Evolutionary conservation across 2,888 invertebrate genomes (phyloP).

Genomic region (Saturnia pavonia): DNA sequence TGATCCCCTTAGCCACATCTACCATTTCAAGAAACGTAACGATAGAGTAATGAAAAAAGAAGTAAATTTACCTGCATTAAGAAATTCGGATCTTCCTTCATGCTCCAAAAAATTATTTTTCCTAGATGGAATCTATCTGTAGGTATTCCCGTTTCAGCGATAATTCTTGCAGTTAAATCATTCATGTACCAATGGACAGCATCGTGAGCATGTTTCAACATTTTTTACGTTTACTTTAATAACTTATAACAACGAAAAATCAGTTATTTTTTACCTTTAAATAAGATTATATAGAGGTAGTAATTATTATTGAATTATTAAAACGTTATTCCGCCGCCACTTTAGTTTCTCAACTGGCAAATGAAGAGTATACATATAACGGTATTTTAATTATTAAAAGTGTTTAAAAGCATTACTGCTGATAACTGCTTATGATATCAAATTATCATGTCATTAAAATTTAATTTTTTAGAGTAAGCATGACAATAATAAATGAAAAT

Average conservation of each 20-base stretch:
- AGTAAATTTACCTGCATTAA: constrained; percentile 29
- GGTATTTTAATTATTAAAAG: too few relatives aligned
- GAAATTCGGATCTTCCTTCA: constrained; percentile 30
- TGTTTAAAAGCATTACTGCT: too few relatives aligned
- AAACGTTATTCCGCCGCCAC: background rate
- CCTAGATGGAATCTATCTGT: constrained; percentile 46
- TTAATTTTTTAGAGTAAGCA: too few relatives aligned
- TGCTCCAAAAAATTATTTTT: constrained; percentile 28
- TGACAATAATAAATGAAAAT: too few relatives aligned
- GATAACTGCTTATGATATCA: too few relatives aligned
- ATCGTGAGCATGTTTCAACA: constrained; percentile 10
- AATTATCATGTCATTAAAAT: too few relatives aligned
- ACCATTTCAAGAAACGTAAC: too few relatives aligned
- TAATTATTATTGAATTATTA: background rate
- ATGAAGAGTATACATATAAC: background rate
- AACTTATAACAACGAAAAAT: background rate
- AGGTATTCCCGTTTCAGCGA: constrained; percentile 42
- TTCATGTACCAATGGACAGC: constrained; percentile 36
- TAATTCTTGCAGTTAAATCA: constrained; percentile 38
- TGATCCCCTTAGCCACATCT: too few relatives aligned
- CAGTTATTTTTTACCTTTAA: too few relatives aligned
- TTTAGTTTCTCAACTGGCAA: background rate
- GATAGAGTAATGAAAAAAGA: background rate
- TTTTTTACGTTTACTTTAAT: background rate
- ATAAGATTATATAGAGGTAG: background rate